Evolutionary conservation across 2,113 vertebrate genomes (phyloP).

Genomic region (Acrocephalus kingi): DNA sequence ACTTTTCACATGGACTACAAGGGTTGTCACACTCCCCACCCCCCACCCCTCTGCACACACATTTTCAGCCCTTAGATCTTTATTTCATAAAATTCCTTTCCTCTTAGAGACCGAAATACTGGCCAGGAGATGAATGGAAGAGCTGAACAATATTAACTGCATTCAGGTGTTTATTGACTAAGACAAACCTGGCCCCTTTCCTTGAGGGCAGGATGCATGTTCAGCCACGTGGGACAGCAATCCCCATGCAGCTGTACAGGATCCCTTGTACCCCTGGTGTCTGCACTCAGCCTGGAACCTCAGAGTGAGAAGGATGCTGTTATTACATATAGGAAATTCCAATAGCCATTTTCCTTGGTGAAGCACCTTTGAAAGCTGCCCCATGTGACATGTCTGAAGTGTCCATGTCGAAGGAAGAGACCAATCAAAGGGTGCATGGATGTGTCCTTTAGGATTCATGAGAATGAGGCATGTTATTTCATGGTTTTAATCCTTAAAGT

Average conservation of each 20-base stretch:
- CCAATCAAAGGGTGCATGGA: background rate
- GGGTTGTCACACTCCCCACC: background rate
- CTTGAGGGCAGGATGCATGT: background rate
- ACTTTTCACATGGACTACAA: background rate
- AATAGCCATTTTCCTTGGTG: background rate
- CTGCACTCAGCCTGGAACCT: background rate
- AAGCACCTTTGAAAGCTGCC: background rate
- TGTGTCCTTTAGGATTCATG: background rate
- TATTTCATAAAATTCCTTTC: constrained; percentile 53
- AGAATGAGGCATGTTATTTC: background rate
- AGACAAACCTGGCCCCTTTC: background rate
- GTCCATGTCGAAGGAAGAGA: background rate
- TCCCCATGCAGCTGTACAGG: background rate
- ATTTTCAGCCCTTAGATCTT: constrained; percentile 24
- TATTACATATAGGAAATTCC: background rate
- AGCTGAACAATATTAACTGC: constrained; percentile 30
- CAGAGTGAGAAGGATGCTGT: background rate
- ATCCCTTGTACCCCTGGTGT: background rate
- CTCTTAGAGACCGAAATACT: background rate
- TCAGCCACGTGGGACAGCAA: background rate
- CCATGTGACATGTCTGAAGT: background rate
- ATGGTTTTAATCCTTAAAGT: background rate
- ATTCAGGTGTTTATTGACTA: constrained; percentile 31
- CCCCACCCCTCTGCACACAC: background rate
- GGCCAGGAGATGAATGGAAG: constrained; percentile 6